Evolutionary conservation across 1,140 invertebrate species (phyloP), one percentile per base, ranked within the genome.

Genomic region (Drosophila tani): DNA sequence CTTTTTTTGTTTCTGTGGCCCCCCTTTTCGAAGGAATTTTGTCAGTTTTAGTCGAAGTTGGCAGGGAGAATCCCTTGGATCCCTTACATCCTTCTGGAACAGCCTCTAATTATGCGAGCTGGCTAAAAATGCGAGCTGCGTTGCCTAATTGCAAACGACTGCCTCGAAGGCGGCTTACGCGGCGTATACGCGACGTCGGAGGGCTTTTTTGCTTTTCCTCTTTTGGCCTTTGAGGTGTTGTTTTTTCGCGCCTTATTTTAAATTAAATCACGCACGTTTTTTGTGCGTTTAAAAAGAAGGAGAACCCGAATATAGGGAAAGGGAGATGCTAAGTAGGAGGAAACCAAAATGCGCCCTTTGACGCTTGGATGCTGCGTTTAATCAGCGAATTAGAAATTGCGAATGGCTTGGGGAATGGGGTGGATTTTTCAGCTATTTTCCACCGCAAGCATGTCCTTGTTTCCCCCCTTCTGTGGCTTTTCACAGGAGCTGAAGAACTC

Each of bases 231-330:
- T 59, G 14, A 59, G 73, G 55, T 75, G 62, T 27, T 68, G 21
- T 27, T 49, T 55, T 56, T 47, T 60, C 5, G 21, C 63, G 63
- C 74, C 43, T 43, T 24, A 21, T 51, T 77, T 69, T 32, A 77
- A 77, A 77, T 77, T 32, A 62, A 77, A 77, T 77, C 74, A 77
- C 56, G 75, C 64, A 78, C 75, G 45, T 51, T 47, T 46, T 35
- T 32, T 11, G 29, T 5, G 35, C 15, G 32, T 21, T 24, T 38
- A 56, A 40, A 40, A 11, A 12, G 5, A 4, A 6, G 19, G 11
- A 35, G 35, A 15, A 27, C 5, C 1, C 3, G 0, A 29, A 12
- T 32, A 3, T 24, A 38, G 29, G 6, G n/a, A 21, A n/a, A 6
- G 50, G 21, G 46, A 7, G 6, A 32, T 0, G 32, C 32, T 0